Percentiles rank a stretch among this genome's conserved stretches.
phyloP scores from a whole-genome alignment of 2,888 invertebrate genomes.

The Acanthococcus lagerstroemiae region DNA sequence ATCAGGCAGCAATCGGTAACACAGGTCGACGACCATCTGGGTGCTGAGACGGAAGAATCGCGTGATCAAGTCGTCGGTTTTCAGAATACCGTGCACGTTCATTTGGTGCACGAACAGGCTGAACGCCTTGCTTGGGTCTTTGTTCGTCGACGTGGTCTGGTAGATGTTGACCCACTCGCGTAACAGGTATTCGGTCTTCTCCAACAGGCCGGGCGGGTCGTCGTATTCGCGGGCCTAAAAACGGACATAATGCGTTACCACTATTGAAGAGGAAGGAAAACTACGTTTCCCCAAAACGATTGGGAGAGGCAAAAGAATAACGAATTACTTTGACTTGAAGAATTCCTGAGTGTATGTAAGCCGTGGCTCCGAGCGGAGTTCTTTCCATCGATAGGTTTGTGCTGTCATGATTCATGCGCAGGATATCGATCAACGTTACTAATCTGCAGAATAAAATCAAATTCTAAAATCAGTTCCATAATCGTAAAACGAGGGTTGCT shows the following conservation, averaged over 20 bases:
- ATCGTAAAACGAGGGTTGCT: too few relatives aligned
- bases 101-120: conserved; percentile 87
- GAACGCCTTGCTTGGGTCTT: conserved; percentile 83
- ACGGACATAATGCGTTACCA: neutral
- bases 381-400: conserved; percentile 56
- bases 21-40: conserved; percentile 90
- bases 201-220: conserved; percentile 87
- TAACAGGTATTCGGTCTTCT: conserved; percentile 86
- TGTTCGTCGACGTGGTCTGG: conserved; percentile 60
- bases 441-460: conserved; percentile 43
- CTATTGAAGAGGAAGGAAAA: neutral
- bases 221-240: conserved; percentile 70
- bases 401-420: conserved; percentile 57
- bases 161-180: conserved; percentile 93
- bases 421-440: conserved; percentile 66
- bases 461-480: neutral
- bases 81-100: conserved; percentile 90
- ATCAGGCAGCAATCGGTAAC: conserved; percentile 73
- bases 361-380: conserved; percentile 63
- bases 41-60: conserved; percentile 94
- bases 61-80: conserved; percentile 94
- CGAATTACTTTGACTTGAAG: conserved; percentile 53
- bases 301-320: neutral
- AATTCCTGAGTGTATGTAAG: conserved; percentile 88
- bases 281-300: neutral